Conservation (phyloP, 1,140 invertebrate genomes). For the Arctopsyche grandis region DNA sequence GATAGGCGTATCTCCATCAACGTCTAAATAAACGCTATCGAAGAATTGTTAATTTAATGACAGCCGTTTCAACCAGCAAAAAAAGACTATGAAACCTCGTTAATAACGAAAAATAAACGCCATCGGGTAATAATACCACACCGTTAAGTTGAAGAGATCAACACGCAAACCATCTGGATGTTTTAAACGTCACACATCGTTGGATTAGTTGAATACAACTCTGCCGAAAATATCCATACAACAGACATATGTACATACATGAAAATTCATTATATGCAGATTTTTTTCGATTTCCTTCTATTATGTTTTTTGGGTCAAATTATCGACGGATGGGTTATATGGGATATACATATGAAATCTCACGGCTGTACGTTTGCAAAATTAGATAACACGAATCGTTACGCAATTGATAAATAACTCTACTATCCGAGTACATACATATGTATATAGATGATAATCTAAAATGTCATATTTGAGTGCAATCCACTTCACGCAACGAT, state of each 20-base stretch:
- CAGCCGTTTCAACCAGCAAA: too few species aligned
- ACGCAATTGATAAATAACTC: too few species aligned
- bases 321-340: too few species aligned
- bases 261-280: neutral
- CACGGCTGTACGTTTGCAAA: too few species aligned
- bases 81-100: neutral
- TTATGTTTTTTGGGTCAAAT: too few species aligned
- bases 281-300: neutral
- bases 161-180: conserved; percentile 35
- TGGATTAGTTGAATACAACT: neutral
- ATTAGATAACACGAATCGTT: too few species aligned
- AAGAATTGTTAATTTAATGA: too few species aligned
- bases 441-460: too few species aligned
- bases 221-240: neutral
- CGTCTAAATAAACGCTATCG: neutral
- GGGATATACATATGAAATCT: too few species aligned
- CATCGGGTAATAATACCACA: neutral
- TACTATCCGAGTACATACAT: too few species aligned
- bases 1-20: conserved; percentile 10
- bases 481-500: too few species aligned
- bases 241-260: neutral
- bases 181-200: conserved; percentile 20
- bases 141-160: conserved; percentile 45
- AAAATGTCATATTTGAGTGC: too few species aligned
- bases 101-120: conserved; percentile 7